Conservation (phyloP, 1,140 invertebrate genomes). For the Cydia pomonella region DNA sequence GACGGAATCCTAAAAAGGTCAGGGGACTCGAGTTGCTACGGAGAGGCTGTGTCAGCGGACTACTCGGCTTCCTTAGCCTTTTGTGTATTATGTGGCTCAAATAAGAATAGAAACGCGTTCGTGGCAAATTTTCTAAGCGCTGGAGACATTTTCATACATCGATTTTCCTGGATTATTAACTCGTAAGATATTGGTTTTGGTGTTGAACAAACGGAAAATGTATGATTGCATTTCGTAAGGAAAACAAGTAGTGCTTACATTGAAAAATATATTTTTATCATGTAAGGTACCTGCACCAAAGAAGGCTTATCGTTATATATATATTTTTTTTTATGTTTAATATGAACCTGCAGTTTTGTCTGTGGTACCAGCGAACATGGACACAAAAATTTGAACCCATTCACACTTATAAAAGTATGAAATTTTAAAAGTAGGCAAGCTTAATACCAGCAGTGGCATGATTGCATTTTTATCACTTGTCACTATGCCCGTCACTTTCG, state of each 20-base stretch:
- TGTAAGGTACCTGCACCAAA: too few species aligned
- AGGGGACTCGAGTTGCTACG: slow-evolving; percentile 32
- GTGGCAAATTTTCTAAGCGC: slow-evolving; percentile 11
- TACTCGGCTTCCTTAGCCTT: slow-evolving; percentile 52
- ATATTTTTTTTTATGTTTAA: too few species aligned
- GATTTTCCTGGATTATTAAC: neutral
- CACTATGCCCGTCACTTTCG: too few species aligned
- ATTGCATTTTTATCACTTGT: too few species aligned
- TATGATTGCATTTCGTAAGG: neutral
- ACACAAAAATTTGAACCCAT: too few species aligned
- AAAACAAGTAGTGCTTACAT: neutral
- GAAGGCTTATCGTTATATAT: too few species aligned
- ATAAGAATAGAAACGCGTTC: slow-evolving; percentile 26
- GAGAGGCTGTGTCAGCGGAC: slow-evolving; percentile 54
- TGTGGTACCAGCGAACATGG: too few species aligned
- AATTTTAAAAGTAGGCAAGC: too few species aligned
- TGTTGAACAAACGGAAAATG: neutral
- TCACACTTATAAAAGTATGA: too few species aligned
- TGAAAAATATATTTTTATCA: too few species aligned
- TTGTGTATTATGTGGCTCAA: slow-evolving; percentile 48
- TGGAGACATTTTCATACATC: slow-evolving; percentile 23
- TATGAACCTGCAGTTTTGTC: too few species aligned
- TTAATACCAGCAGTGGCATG: too few species aligned
- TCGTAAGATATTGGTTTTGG: neutral
- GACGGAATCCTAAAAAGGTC: slow-evolving; percentile 26